Conservation (phyloP, 2,113 vertebrate genomes). For the Alexandromys fortis region DNA sequence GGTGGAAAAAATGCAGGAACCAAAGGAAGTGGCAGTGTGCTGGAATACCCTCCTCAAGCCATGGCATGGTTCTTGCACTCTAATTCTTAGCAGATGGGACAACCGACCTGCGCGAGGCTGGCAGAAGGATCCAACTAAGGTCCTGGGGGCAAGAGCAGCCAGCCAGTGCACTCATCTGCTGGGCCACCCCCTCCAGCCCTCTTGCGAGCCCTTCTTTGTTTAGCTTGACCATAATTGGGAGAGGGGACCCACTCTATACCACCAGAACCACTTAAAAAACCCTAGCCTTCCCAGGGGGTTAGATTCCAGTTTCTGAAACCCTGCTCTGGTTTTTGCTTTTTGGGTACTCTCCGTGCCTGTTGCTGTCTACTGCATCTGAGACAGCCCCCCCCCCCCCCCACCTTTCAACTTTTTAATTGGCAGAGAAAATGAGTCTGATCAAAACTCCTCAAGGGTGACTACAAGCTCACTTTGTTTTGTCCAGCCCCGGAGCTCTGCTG, state of each 20-base stretch:
- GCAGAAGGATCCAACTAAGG: background rate
- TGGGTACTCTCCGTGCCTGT: background rate
- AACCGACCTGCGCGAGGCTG: fast-evolving
- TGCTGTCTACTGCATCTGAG: background rate
- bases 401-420: background rate
- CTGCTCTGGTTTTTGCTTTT: too few relatives aligned
- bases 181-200: background rate
- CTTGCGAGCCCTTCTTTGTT: background rate
- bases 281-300: background rate
- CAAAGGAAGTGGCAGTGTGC: background rate
- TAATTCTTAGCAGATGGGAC: background rate
- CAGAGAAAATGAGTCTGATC: background rate
- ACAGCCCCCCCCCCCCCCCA: too few relatives aligned
- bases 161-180: background rate
- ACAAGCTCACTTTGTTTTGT: background rate
- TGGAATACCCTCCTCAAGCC: too few relatives aligned
- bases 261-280: background rate
- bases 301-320: background rate
- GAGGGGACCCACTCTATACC: background rate
- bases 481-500: too few relatives aligned
- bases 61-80: too few relatives aligned
- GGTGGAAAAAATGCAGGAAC: too few relatives aligned
- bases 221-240: background rate
- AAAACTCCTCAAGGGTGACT: background rate
- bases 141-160: background rate